A percentile compares a stretch with the other conserved stretches of the same genome.
phyloP scores from a whole-genome alignment of 2,888 invertebrate genomes.

The Lepidocyrtoides sp. region DNA sequence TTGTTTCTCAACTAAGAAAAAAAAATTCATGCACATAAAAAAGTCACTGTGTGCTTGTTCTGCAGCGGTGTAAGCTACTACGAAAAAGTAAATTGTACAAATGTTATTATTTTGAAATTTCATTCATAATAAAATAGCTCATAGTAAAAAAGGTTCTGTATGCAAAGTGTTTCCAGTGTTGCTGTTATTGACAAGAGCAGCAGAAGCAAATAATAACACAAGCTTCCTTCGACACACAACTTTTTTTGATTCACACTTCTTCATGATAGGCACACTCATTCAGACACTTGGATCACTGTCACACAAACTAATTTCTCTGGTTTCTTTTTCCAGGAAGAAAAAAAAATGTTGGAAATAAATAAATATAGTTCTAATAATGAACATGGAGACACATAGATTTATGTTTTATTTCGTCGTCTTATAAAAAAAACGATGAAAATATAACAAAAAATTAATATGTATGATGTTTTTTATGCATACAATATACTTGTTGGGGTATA shows the following conservation, averaged over 20 bases:
- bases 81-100: conserved; percentile 26
- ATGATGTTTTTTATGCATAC: background rate
- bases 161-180: background rate
- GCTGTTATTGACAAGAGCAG: background rate
- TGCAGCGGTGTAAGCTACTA: background rate
- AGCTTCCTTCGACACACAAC: background rate
- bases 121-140: background rate
- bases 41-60: background rate
- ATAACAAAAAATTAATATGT: background rate
- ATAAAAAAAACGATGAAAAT: conserved; percentile 7
- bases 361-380: background rate
- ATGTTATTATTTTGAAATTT: background rate
- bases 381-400: conserved; percentile 4
- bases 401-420: background rate
- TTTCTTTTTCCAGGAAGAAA: background rate
- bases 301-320: conserved; percentile 12
- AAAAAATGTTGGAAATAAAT: background rate
- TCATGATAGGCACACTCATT: conserved; percentile 7
- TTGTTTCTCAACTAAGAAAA: background rate
- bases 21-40: conserved; percentile 15
- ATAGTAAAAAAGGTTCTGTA: background rate
- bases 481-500: conserved; percentile 28
- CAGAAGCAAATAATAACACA: background rate
- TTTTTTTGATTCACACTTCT: background rate
- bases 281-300: background rate